These are phyloP conservation scores for Nycteola revayana DNA, from an alignment of 2,888 invertebrate genomes.

Conservation along the genomic window DNA sequence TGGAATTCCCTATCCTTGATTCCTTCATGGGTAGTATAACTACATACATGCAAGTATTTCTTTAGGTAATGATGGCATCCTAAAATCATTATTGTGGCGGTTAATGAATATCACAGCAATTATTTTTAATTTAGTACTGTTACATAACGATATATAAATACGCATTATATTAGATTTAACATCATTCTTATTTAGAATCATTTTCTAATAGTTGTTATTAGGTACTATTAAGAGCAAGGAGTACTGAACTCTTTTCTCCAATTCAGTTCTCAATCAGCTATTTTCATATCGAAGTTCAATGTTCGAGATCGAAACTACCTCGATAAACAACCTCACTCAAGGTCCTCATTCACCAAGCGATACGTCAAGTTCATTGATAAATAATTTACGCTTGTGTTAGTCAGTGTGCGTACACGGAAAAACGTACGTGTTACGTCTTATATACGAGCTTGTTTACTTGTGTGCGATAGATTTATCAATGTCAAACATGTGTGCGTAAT, in stretches of 20 bases:
- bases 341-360: slow-evolving; percentile 59
- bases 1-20: too few relatives aligned
- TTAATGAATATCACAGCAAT: too few relatives aligned
- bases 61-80: too few relatives aligned
- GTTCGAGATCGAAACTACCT: slow-evolving; percentile 48
- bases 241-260: slow-evolving; percentile 13
- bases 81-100: too few relatives aligned
- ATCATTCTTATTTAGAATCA: too few relatives aligned
- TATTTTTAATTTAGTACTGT: too few relatives aligned
- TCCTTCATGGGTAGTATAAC: too few relatives aligned
- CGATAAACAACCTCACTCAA: slow-evolving; percentile 63
- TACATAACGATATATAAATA: too few relatives aligned
- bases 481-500: slow-evolving; percentile 24
- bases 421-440: slow-evolving; percentile 16
- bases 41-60: too few relatives aligned
- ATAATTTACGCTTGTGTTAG: slow-evolving; percentile 35
- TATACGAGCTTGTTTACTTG: slow-evolving; percentile 16
- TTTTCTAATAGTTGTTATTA: too few relatives aligned
- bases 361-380: slow-evolving; percentile 70
- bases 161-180: too few relatives aligned
- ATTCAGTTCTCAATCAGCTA: slow-evolving; percentile 20
- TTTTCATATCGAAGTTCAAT: slow-evolving; percentile 54
- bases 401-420: slow-evolving; percentile 26
- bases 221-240: too few relatives aligned
- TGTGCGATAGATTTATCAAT: slow-evolving; percentile 25